phyloP scores from a whole-genome alignment of 1,140 invertebrate genomes.

The Ylistrum balloti region DNA sequence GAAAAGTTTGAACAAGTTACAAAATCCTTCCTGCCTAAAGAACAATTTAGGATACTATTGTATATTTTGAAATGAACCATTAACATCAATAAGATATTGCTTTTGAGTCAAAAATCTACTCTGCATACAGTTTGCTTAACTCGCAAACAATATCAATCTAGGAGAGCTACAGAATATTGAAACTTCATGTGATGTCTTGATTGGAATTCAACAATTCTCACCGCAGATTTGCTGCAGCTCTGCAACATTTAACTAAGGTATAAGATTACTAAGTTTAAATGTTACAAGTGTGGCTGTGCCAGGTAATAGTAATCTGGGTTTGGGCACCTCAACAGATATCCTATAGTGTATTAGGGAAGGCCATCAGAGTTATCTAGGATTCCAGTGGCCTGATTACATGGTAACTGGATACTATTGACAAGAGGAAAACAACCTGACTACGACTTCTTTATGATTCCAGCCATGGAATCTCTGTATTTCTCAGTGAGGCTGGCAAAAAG shows the following conservation, averaged over 20 bases:
- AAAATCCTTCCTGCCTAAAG: no score
- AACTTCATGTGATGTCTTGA: neutral
- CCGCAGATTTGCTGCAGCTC: neutral
- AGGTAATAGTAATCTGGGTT: neutral
- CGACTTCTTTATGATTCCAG: neutral
- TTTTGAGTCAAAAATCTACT: no score
- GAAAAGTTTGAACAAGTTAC: no score
- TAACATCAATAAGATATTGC: no score
- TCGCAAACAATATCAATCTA: neutral
- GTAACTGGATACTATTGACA: conserved; percentile 10
- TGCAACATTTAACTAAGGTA: neutral
- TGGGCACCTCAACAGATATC: neutral
- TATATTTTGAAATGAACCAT: no score
- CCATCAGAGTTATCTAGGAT: neutral
- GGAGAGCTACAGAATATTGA: neutral
- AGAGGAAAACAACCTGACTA: neutral
- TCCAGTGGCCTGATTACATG: neutral
- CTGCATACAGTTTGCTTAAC: neutral
- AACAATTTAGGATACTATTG: no score
- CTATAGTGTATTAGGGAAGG: neutral
- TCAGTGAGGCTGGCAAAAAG: no score
- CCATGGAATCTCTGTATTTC: neutral
- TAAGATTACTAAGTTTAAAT: neutral
- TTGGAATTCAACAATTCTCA: neutral
- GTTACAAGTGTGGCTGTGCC: neutral